Percentiles rank a stretch among this genome's conserved stretches.
Evolutionary conservation across 2,797 vertebrate genomes (phyloP).

Genomic region (Labeo calbasu): DNA sequence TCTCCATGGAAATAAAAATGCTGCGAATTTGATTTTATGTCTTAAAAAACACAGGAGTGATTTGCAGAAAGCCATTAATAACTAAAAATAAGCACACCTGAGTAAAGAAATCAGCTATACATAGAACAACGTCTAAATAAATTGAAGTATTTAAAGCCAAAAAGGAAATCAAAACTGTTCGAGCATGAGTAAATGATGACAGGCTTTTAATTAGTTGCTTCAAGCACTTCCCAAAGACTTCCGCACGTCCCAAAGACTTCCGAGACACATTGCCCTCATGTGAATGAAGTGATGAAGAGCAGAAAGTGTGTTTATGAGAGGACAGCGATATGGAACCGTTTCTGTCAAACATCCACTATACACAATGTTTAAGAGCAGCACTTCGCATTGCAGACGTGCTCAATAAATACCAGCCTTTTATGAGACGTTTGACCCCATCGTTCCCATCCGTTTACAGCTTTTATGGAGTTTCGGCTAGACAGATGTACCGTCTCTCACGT

Average conservation of each 20-base stretch:
- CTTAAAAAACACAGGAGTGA: constrained; percentile 1
- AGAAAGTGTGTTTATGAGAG: constrained; percentile 42
- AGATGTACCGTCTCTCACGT: background rate
- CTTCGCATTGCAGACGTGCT: constrained; percentile 17
- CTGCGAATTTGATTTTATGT: background rate
- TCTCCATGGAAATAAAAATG: constrained; percentile 39
- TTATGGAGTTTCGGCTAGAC: constrained; percentile 4
- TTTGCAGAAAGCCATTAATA: background rate
- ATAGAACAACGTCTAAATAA: background rate
- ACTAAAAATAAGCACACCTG: background rate
- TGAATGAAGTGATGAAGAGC: constrained; percentile 46
- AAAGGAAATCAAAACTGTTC: background rate
- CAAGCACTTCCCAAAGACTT: constrained; percentile 9
- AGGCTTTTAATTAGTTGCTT: constrained; percentile 4
- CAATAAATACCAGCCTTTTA: constrained; percentile 31
- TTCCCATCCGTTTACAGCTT: constrained; percentile 1
- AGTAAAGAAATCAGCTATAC: background rate
- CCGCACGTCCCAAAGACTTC: background rate
- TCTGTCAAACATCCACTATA: constrained; percentile 4
- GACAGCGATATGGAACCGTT: background rate
- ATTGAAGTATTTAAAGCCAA: background rate
- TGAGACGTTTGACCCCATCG: constrained; percentile 40
- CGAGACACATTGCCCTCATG: background rate
- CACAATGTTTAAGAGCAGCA: constrained; percentile 1
- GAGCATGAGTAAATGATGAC: background rate